Percentiles rank a stretch among this genome's conserved stretches.
These are phyloP conservation scores for Circaetus cinerascens DNA, from an alignment of 2,113 vertebrate species.

Conservation along the genomic window DNA sequence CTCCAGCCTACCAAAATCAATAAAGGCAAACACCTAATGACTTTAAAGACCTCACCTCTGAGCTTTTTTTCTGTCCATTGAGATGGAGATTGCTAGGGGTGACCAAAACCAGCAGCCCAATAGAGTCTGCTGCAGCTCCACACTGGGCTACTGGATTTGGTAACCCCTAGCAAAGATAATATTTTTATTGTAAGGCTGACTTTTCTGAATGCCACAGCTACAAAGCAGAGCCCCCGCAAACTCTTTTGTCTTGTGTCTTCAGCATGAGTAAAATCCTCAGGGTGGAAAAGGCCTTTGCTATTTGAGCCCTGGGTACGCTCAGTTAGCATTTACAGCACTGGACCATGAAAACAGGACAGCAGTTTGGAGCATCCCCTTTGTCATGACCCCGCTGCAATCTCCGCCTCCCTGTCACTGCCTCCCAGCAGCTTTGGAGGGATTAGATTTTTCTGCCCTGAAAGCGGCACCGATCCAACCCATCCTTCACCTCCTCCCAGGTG, in stretches of 20 bases:
- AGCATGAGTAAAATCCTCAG: background rate
- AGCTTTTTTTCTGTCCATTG: background rate
- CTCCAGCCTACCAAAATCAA: background rate
- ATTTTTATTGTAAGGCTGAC: background rate
- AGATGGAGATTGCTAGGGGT: background rate
- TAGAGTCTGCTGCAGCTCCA: background rate
- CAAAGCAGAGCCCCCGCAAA: background rate
- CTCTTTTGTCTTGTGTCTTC: background rate
- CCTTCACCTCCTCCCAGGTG: background rate
- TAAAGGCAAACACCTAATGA: background rate
- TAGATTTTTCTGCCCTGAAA: background rate
- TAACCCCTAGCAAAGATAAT: background rate
- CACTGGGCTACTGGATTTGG: background rate
- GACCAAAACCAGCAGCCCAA: background rate
- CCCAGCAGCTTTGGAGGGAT: background rate
- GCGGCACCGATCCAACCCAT: background rate
- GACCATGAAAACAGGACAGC: background rate
- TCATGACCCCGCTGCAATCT: background rate
- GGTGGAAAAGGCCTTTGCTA: background rate
- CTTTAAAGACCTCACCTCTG: background rate
- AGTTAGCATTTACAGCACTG: background rate
- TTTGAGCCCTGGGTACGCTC: background rate
- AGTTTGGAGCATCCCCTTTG: background rate
- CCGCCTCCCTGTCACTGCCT: background rate
- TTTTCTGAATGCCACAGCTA: background rate